Evolutionary conservation across 2,797 vertebrate genomes (phyloP), one percentile per base, ranked within the genome.

Genomic region (Hippoglossus hippoglossus): DNA sequence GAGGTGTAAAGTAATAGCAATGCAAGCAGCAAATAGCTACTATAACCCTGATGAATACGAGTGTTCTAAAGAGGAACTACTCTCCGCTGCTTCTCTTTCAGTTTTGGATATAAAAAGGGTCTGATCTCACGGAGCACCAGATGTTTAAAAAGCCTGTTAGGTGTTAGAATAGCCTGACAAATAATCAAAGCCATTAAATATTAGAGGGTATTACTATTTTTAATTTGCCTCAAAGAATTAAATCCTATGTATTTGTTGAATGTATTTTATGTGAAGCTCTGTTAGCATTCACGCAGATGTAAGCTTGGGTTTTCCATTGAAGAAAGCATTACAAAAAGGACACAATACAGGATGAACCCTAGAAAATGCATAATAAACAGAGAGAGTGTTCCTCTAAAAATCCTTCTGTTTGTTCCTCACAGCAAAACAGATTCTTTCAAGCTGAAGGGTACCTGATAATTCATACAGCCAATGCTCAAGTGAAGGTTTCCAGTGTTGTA

Each of bases 1-100:
- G 78, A 85, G 81, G 68, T 81, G 65, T 81, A 39, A 62, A 66
- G 75, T 86, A 86, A 83, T 72, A 56, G 70, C 71, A 80, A 11
- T 12, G 76, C 62, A 36, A 36, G 44, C 50, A 67, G 68, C 55
- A 77, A 73, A 77, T 63, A 73, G 64, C 65, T 63, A 15, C 47
- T 82, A 58, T 65, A 75, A 59, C 68, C 54, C 61, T 47, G 67
- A 79, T 66, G 57, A 71, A 73, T 71, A 77, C 1, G 51, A 78
- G 67, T 61, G 71, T 55, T 50, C 46, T 71, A 58, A 80, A 71
- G 67, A 72, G 67, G 59, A 82, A 69, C 59, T 15, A 46, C 73
- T 75, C 74, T 80, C 71, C 71, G 26, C 55, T 56, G 57, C 61
- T 65, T 73, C 63, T 70, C 51, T 78, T 71, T 68, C 54, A 64